Conservation (phyloP, 2,113 vertebrate species). For the Sander lucioperca region DNA sequence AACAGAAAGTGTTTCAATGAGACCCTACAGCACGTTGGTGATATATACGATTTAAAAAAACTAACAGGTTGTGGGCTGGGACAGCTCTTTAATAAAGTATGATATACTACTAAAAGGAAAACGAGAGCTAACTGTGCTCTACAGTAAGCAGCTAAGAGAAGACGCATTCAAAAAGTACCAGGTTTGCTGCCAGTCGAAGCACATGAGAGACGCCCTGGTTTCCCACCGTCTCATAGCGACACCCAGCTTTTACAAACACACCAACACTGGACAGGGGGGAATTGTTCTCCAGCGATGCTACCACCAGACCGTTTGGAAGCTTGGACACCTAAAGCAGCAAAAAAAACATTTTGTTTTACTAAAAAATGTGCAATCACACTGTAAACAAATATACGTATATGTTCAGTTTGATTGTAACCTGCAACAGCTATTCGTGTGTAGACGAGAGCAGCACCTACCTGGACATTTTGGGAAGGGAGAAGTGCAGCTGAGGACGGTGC, state of each 20-base stretch:
- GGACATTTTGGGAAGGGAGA: conserved; percentile 72
- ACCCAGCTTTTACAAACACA: conserved; percentile 93
- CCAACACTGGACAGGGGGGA: conserved; percentile 90
- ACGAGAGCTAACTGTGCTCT: background rate
- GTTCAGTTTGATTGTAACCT: background rate
- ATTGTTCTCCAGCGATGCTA: conserved; percentile 93
- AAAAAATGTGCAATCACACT: background rate
- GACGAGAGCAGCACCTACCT: conserved; percentile 56
- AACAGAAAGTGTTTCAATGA: background rate
- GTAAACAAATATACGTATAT: background rate
- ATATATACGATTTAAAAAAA: background rate
- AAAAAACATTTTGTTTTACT: background rate
- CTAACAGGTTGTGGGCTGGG: too few species aligned
- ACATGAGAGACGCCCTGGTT: conserved; percentile 91
- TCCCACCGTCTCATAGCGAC: conserved; percentile 87
- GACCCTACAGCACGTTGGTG: background rate
- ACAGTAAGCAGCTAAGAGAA: background rate
- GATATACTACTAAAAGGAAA: background rate
- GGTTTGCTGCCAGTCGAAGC: conserved; percentile 89
- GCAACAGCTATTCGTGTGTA: background rate
- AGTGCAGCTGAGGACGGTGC: conserved; percentile 27
- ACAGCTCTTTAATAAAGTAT: background rate
- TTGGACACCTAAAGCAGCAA: conserved; percentile 89
- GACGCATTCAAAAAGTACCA: conserved; percentile 82
- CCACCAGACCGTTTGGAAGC: conserved; percentile 91